These are phyloP conservation scores for Tineola bisselliella DNA, from an alignment of 2,888 invertebrate genomes.

Conservation along the genomic window DNA sequence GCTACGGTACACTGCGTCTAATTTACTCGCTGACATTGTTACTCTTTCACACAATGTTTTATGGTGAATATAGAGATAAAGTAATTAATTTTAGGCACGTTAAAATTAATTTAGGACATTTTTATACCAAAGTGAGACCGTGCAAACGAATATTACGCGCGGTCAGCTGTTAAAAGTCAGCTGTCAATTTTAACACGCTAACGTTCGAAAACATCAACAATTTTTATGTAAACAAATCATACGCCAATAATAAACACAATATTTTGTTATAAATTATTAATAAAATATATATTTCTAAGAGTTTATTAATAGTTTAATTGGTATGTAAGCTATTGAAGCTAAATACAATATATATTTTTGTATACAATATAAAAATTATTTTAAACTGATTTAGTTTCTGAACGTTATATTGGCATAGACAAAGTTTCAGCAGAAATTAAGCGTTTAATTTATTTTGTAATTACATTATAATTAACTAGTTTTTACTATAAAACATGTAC, in stretches of 20 bases:
- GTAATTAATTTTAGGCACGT: not conserved
- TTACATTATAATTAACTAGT: too few relatives aligned
- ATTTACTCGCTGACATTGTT: slow-evolving; percentile 69
- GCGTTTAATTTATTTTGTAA: too few relatives aligned
- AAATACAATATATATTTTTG: too few relatives aligned
- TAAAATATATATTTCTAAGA: too few relatives aligned
- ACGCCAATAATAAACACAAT: too few relatives aligned
- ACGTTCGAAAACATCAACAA: too few relatives aligned
- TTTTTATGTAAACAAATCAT: too few relatives aligned
- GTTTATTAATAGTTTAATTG: too few relatives aligned
- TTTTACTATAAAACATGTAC: too few relatives aligned
- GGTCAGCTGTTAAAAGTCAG: slow-evolving; percentile 9
- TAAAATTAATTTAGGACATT: slow-evolving; percentile 11
- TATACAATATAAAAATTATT: too few relatives aligned
- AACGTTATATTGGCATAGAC: not conserved
- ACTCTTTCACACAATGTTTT: not conserved
- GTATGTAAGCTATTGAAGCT: too few relatives aligned
- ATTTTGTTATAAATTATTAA: too few relatives aligned
- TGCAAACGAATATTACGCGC: slow-evolving; percentile 3
- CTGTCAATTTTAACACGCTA: not conserved
- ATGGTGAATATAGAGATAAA: not conserved
- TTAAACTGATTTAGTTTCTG: not conserved
- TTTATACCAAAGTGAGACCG: slow-evolving; percentile 5
- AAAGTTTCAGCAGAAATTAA: not conserved
- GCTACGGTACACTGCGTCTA: slow-evolving; percentile 86